Percentiles rank a stretch among this genome's conserved stretches.
phyloP scores from a whole-genome alignment of 2,888 invertebrate species.

The Incurvaria masculella region DNA sequence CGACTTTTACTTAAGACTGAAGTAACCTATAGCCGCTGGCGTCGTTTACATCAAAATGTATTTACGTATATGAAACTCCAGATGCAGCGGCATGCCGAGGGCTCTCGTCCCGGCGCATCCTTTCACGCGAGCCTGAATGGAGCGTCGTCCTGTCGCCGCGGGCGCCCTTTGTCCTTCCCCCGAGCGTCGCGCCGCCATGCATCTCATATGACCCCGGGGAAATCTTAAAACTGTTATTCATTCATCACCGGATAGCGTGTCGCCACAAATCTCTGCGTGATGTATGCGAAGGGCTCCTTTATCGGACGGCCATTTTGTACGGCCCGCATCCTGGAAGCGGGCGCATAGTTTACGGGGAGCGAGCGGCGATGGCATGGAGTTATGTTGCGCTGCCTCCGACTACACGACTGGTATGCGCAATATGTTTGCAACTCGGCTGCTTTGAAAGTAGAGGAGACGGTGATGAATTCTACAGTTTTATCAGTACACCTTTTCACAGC shows the following conservation, averaged over 20 bases:
- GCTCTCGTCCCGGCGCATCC: no score
- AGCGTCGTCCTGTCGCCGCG: constrained; percentile 26
- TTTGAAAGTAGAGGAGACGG: no score
- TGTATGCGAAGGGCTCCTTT: background rate
- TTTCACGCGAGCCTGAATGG: background rate
- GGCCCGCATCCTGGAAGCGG: background rate
- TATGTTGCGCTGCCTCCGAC: no score
- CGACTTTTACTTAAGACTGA: no score
- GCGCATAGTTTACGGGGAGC: background rate
- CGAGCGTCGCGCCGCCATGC: constrained; percentile 54
- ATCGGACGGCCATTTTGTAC: background rate
- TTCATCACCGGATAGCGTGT: background rate
- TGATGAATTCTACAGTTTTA: no score
- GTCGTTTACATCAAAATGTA: no score
- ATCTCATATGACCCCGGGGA: constrained; percentile 57
- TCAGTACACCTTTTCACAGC: no score
- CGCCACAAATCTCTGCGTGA: background rate
- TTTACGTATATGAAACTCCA: background rate
- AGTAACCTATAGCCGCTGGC: no score
- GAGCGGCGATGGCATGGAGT: no score
- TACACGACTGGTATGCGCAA: no score
- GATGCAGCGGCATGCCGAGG: background rate
- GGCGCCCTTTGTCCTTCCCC: constrained; percentile 51
- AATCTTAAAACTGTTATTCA: constrained; percentile 31
- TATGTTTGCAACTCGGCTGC: no score